phyloP scores from a whole-genome alignment of 2,888 invertebrate species.

The Diarsia dahlii region DNA sequence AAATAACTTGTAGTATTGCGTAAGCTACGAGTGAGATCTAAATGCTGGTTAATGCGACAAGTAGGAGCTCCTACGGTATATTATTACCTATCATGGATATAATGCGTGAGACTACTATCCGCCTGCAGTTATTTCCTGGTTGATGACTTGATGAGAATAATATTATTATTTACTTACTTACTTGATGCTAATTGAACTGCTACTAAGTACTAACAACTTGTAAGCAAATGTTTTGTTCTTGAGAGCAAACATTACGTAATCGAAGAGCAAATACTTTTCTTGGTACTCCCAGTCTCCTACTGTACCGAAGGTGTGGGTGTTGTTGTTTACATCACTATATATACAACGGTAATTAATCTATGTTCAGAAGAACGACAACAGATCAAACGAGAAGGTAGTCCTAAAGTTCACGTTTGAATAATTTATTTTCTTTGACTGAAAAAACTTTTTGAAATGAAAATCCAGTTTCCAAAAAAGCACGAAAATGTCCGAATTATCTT shows the following conservation, averaged over 20 bases:
- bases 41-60: constrained; percentile 17
- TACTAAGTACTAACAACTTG: constrained; percentile 6
- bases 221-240: constrained; percentile 22
- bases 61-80: neutral
- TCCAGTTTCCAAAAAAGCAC: too few species aligned
- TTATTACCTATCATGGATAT: constrained; percentile 29
- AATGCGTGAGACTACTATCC: constrained; percentile 15
- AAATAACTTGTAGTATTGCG: constrained; percentile 38
- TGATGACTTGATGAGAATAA: constrained; percentile 24
- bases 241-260: constrained; percentile 17
- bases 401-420: too few species aligned
- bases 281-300: too few species aligned
- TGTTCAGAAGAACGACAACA: neutral
- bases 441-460: too few species aligned
- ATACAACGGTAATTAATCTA: neutral
- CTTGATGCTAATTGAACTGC: constrained; percentile 21
- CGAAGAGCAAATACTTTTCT: neutral
- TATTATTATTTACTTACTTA: constrained; percentile 1
- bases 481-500: too few species aligned
- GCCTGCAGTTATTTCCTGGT: constrained; percentile 29
- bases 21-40: constrained; percentile 30
- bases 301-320: neutral
- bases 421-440: too few species aligned
- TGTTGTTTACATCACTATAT: constrained; percentile 1
- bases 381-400: neutral